A percentile compares a stretch with the other conserved stretches of the same genome.
Conservation (phyloP, 2,113 vertebrate genomes). For the Myotis davidii region DNA sequence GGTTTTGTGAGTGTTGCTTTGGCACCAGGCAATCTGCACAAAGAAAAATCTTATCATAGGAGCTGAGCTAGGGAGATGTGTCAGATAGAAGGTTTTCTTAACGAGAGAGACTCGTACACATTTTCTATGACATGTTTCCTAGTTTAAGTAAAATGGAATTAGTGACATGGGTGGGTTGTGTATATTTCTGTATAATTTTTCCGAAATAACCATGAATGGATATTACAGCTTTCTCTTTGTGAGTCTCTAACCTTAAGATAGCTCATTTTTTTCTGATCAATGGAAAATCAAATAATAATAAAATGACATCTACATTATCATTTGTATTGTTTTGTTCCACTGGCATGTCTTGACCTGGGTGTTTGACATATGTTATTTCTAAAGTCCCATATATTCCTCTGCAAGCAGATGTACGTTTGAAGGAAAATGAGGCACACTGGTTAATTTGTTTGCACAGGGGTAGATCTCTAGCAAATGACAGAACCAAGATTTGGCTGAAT, state of each 20-base stretch:
- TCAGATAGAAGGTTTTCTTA: neutral
- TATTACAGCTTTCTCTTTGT: neutral
- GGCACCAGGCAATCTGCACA: slow-evolving; percentile 36
- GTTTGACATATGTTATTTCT: neutral
- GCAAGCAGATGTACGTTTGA: neutral
- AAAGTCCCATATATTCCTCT: neutral
- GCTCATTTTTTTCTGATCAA: neutral
- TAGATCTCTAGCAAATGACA: neutral
- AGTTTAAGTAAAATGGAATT: slow-evolving; percentile 15
- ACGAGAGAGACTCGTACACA: neutral
- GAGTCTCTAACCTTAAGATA: neutral
- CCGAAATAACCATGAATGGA: neutral
- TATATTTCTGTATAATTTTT: neutral
- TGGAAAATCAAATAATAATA: neutral
- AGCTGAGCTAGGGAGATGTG: neutral
- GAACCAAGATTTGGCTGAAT: neutral
- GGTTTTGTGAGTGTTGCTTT: slow-evolving; percentile 47
- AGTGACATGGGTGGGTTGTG: neutral
- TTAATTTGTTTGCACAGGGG: neutral
- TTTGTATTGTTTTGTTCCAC: neutral
- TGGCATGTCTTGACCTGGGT: neutral
- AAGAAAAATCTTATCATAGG: slow-evolving; percentile 49
- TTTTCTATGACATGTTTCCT: neutral
- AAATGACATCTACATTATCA: neutral
- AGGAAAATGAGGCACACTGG: neutral